Percentiles rank a stretch among this genome's conserved stretches.
Evolutionary conservation across 2,888 invertebrate genomes (phyloP).

Genomic region (Acrobasis suavella): DNA sequence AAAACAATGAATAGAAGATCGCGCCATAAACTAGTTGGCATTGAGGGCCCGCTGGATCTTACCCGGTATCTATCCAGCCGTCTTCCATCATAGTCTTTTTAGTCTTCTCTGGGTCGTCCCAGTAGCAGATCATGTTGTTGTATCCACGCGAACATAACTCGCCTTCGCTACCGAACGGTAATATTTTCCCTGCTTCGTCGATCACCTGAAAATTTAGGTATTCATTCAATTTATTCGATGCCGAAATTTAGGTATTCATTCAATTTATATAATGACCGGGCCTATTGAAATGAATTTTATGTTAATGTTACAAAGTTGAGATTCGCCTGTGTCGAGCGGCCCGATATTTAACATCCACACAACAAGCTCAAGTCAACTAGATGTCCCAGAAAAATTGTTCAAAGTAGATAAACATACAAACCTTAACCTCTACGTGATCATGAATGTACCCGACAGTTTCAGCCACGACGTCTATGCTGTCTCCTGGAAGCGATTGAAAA

Average conservation of each 20-base stretch:
- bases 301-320: too few relatives aligned
- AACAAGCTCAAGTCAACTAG: too few relatives aligned
- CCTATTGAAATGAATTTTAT: too few relatives aligned
- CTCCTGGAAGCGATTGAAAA: slow-evolving; percentile 81
- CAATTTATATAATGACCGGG: too few relatives aligned
- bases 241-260: slow-evolving; percentile 8
- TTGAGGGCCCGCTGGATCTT: slow-evolving; percentile 27
- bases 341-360: too few relatives aligned
- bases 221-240: background rate
- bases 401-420: slow-evolving; percentile 37
- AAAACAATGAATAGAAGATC: too few relatives aligned
- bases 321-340: too few relatives aligned
- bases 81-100: slow-evolving; percentile 84
- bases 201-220: slow-evolving; percentile 77
- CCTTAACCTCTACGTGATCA: slow-evolving; percentile 84
- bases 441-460: slow-evolving; percentile 83
- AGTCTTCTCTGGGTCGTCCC: slow-evolving; percentile 90
- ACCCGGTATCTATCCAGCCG: slow-evolving; percentile 92
- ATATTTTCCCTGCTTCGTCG: slow-evolving; percentile 83
- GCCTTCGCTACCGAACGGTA: slow-evolving; percentile 87
- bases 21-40: too few relatives aligned
- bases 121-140: slow-evolving; percentile 90
- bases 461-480: slow-evolving; percentile 73
- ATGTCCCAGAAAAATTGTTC: too few relatives aligned
- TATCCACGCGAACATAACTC: slow-evolving; percentile 90